phyloP scores from a whole-genome alignment of 1,140 invertebrate genomes.

The Dryas iulia region DNA sequence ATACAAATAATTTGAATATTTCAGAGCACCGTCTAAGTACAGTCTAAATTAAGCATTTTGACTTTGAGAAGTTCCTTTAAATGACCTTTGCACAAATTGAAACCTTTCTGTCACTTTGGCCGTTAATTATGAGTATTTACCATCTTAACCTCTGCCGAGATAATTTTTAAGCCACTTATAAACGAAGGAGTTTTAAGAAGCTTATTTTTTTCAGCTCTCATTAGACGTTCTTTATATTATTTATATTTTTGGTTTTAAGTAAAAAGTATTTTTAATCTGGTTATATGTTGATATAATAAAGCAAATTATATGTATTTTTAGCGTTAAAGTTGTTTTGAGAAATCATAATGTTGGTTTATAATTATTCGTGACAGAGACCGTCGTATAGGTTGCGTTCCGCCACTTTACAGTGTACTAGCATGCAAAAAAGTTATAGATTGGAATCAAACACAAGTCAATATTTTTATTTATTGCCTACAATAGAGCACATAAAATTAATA shows the following conservation, averaged over 20 bases:
- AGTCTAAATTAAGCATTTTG: neutral
- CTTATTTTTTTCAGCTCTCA: neutral
- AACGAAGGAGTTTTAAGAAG: neutral
- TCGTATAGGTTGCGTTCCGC: too few relatives aligned
- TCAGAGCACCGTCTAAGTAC: neutral
- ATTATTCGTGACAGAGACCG: too few relatives aligned
- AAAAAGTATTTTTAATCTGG: neutral
- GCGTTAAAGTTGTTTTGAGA: too few relatives aligned
- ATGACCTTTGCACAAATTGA: slow-evolving; percentile 1
- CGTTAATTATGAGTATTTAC: slow-evolving; percentile 12
- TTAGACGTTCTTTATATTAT: neutral
- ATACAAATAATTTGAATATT: neutral
- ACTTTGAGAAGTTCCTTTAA: neutral
- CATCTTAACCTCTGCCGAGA: slow-evolving; percentile 16
- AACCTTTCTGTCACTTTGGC: slow-evolving; percentile 5
- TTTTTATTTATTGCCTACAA: too few relatives aligned
- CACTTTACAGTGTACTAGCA: too few relatives aligned
- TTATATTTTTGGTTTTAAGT: neutral
- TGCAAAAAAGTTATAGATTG: too few relatives aligned
- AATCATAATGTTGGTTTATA: too few relatives aligned
- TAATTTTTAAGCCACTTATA: slow-evolving; percentile 18
- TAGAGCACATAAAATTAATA: too few relatives aligned
- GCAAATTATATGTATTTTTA: too few relatives aligned
- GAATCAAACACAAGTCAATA: too few relatives aligned
- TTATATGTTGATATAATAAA: too few relatives aligned